Base-by-base conservation (phyloP, 2,113 vertebrate genomes). In the Emydocephalus ijimae region DNA sequence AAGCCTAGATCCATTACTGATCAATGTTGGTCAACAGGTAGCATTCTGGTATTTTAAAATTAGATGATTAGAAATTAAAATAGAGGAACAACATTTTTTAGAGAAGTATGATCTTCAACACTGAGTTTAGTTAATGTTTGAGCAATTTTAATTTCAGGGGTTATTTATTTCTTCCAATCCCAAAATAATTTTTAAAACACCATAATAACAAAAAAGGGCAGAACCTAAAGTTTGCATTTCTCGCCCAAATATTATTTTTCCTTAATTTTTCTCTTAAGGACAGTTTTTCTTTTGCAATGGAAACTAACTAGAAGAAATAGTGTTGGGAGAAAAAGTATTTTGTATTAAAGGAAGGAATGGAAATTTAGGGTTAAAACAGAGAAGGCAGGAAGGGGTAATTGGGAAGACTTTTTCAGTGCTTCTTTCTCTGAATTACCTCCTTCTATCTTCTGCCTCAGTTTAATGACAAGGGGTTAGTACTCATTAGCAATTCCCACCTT, bases 1-100 rank as follows among this genome's bases (percentile, higher is more conserved):
- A 92, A 92, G 43, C 26, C 6, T 92, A 50, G 48, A 34, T 21
- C 43, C 57, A 54, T 69, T 88, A 88, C 64, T 69, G 29, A 54
- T 29, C 64, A 64, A 34, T 24, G 1, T 88, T 57, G 64, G 86
- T 88, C 59, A 69, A 88, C 26, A 74, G 5, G 90, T 90, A 39
- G 94, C 94, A 87, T 92, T 54, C 69, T 48, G 45, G 91, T 87
- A 93, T 87, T 93, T 95, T 95, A 90, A 95, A 91, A 56, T 89
- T 48, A 92, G 0, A 15, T 43, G 86, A 92, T 15, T 88, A 88
- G 48, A 59, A 12, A 26, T 1, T 9, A 24, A 64, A 69, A 6
- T 24, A 23, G 29, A 24, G 8, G 23, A 20, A 50, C 23, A n/a
- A 8, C 29, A 12, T 55, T 92, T 89, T 50, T 18, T 14, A 92